A percentile compares a stretch with the other conserved stretches of the same genome.
Evolutionary conservation across 37 sponge, comb jelly and placozoan genomes (phyloP).

Genomic region (Mnemiopsis leidyi): DNA sequence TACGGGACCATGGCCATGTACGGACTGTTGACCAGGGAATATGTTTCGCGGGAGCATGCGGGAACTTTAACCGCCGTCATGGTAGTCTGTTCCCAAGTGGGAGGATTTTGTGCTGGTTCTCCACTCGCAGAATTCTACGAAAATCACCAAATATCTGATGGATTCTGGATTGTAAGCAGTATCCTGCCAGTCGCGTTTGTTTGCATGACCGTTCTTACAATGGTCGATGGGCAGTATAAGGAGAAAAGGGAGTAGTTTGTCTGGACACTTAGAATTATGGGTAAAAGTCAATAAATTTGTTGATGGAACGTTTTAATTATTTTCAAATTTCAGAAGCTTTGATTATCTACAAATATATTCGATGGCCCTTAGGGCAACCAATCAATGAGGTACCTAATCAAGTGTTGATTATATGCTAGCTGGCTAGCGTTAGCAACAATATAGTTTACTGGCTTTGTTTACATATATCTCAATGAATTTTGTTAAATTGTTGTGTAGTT

Average conservation of each 20-base stretch:
- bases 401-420: too few species aligned
- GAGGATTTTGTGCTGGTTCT: constrained; percentile 1
- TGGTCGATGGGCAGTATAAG: not conserved
- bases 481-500: too few species aligned
- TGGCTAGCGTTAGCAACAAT: too few species aligned
- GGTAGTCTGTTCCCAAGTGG: not conserved
- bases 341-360: too few species aligned
- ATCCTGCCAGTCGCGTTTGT: not conserved
- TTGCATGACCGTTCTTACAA: not conserved
- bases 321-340: too few species aligned
- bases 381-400: too few species aligned
- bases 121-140: not conserved
- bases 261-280: too few species aligned
- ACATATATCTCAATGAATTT: too few species aligned
- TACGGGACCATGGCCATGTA: constrained; percentile 16
- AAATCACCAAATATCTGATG: not conserved
- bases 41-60: not conserved
- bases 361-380: too few species aligned
- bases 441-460: too few species aligned
- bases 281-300: too few species aligned
- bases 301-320: too few species aligned
- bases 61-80: not conserved
- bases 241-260: not conserved
- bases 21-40: constrained; percentile 37
- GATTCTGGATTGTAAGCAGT: not conserved